Base-by-base conservation (phyloP, 2,113 vertebrate genomes). In the Hippocampus barbouri region DNA sequence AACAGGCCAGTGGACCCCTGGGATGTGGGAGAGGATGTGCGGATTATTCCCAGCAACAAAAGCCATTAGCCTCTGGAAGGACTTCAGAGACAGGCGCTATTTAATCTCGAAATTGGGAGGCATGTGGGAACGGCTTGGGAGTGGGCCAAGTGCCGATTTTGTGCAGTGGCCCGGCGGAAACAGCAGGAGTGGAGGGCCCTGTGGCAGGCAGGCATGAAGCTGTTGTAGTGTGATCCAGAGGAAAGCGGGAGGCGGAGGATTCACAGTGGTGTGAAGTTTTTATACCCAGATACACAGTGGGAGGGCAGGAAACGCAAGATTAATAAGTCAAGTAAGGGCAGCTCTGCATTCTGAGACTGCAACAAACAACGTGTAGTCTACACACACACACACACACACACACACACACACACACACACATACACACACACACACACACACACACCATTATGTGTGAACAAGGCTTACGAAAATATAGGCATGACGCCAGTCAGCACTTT, bases 11-110 rank as follows among this genome's bases (percentile, higher is more conserved):
- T 61, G 43, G 79, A 91, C 90, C 90, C 91, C 90, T 86, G 90
- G 90, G 89, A 93, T 91, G 91, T 93, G 91, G 88, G 91, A 93
- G 91, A 93, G 92, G 92, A 93, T 92, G 91, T 93, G 91, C 86
- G 88, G 90, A 91, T 93, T 91, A 93, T 92, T 92, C 86, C 88
- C 88, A 91, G 91, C 90, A 92, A 93, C 92, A 92, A 93, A 93
- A 91, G 93, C 92, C 88, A 91, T 93, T 93, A 91, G 89, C 72
- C 83, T 78, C 82, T 93, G 92, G 92, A 93, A 90, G 64, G 83
- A 92, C 92, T 92, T 93, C 92, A 93, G 90, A 93, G 89, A 89
- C 83, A 74, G 79, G 84, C 69, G 86, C 86, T 85, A 91, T 93
- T 93, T 93, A 92, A 93, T 92, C 90, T 92, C 74, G 87, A 92